phyloP scores from a whole-genome alignment of 2,113 vertebrate genomes.

The Atrichornis clamosus region DNA sequence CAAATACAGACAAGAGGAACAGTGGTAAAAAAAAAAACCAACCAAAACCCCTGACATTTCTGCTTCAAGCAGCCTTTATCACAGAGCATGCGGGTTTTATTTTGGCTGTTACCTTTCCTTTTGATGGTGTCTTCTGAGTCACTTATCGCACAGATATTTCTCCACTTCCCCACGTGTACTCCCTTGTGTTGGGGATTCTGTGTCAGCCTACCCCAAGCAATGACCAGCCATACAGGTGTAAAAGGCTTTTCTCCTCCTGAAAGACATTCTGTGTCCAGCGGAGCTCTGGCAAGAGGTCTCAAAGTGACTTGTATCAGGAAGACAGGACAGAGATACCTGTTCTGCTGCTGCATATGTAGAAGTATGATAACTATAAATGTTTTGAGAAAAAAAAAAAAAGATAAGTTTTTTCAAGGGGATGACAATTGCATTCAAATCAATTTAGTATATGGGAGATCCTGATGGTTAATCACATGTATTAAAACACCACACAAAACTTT shows the following conservation, averaged over 20 bases:
- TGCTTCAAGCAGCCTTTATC: conserved; percentile 56
- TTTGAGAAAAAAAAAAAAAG: background rate
- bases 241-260: background rate
- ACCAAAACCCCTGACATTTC: conserved; percentile 35
- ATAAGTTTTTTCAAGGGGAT: background rate
- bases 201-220: background rate
- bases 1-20: conserved; percentile 63
- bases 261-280: background rate
- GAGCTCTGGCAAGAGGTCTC: background rate
- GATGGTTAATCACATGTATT: background rate
- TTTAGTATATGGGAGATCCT: background rate
- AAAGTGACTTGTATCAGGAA: background rate
- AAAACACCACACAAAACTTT: background rate
- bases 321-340: background rate
- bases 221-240: background rate
- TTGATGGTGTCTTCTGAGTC: conserved; percentile 42
- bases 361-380: background rate
- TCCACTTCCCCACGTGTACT: background rate
- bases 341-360: background rate
- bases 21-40: background rate
- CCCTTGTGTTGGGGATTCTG: background rate
- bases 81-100: background rate
- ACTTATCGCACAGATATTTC: conserved; percentile 27
- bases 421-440: background rate
- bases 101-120: conserved; percentile 50